Evolutionary conservation across 2,888 invertebrate genomes (phyloP), one percentile per base, ranked within the genome.

Genomic region (Hypercompe scribonia): DNA sequence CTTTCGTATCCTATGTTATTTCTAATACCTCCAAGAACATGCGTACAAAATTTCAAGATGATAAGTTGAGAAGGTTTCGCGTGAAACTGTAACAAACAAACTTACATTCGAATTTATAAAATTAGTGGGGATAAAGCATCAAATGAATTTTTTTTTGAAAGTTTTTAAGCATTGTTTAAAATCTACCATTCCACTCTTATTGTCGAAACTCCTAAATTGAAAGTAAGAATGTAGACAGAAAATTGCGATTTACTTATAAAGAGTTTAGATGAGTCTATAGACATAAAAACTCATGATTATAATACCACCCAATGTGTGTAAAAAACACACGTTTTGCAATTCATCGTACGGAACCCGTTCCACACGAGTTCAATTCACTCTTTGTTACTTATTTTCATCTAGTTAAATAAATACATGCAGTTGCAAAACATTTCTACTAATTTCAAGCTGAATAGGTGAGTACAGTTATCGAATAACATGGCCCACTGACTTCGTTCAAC

Each of bases 391-490:
- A 3, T 54, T 54, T n/a, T 54, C 50, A n/a, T 54, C 50, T n/a
- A 54, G n/a, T 24, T 11, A 10, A 54, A 54, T n/a, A 66, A 68
- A 54, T 18, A 72, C 24, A 70, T n/a, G 61, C 76, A 80, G 76
- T 80, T 75, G 78, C 70, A 74, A 75, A 81, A 54, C 63, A 74
- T 58, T 74, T 69, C 72, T 75, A 70, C 58, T 74, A 63, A 21
- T 70, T 72, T 72, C 68, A 74, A 77, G 76, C 46, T 76, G 68
- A 70, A 70, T 68, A 74, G 78, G 65, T 68, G 65, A 72, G 74
- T 79, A 83, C 84, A 85, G 87, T 87, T 84, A 88, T 84, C 86
- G 81, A 87, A 86, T 86, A 84, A 81, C 86, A 87, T 79, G 87
- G 86, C 77, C 82, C 84, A 86, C 83, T 88, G 81, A 81, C 78